Base-by-base conservation (phyloP, 2,888 invertebrate species). In the Eucriotettix oculatus region DNA sequence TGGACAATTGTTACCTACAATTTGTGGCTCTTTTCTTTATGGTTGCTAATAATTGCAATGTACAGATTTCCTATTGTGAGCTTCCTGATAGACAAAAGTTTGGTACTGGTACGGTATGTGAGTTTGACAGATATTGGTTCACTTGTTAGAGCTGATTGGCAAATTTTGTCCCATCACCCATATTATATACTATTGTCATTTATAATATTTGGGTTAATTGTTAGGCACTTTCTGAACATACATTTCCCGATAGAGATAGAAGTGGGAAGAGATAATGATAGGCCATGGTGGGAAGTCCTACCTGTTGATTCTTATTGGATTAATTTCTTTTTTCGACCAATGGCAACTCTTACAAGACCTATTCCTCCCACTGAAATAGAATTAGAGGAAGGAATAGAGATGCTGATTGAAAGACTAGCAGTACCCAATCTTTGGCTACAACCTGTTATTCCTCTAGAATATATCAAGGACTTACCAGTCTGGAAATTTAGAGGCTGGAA, bases 1-100 rank as follows among this genome's bases (percentile, higher is more conserved):
- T 72, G 75, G 69, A 71, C 70, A 60, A 64, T 74, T 48, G 70
- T 74, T 56, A 73, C 74, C 58, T 75, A 73, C 67, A 78, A 78
- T 66, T 69, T 73, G 52, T 66, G 72, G 48, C 66, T 76, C 17
- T 72, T 73, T 61, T 60, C 76, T 29, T 54, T 70, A 3, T 78
- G 77, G 76, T 68, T 77, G 55, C 67, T 72, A 16, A 64, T 76
- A n/a, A 67, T 76, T 40, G 73, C 71, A 17, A 63, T 74, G n/a
- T 70, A 72, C 61, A 71, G 73, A 59, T 70, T 76, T 65, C 68
- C 73, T 3, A 67, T 72, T 52, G 68, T 73, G 64, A 67, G 69
- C 40, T 64, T 66, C n/a, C 58, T 72, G n/a, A 67, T 71, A 53
- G 67, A 72, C 52, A 63, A 67, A 54, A 67, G 67, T 9, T 66